Percentiles rank a stretch among this genome's conserved stretches.
Conservation (phyloP, 2,888 invertebrate species). For the Amiota mariae region DNA sequence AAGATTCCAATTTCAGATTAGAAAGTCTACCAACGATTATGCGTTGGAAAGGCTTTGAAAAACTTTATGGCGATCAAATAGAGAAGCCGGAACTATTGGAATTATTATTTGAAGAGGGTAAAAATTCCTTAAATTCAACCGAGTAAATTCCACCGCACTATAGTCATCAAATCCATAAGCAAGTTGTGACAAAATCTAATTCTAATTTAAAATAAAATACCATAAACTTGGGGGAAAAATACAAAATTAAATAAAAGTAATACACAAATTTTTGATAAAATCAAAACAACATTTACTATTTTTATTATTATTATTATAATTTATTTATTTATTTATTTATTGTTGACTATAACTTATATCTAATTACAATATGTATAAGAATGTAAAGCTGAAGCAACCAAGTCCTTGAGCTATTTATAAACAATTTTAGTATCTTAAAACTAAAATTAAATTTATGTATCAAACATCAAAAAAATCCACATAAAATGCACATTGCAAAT, state of each 20-base stretch:
- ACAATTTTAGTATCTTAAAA: too few species aligned
- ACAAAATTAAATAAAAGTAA: background rate
- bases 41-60: slow-evolving; percentile 77
- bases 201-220: background rate
- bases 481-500: too few species aligned
- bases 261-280: too few species aligned
- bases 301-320: too few species aligned
- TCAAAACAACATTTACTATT: too few species aligned
- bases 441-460: too few species aligned
- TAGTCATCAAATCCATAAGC: background rate
- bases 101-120: slow-evolving; percentile 83
- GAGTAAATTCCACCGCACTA: background rate
- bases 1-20: slow-evolving; percentile 79
- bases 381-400: too few species aligned
- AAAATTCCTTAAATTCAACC: slow-evolving; percentile 15
- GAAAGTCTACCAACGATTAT: slow-evolving; percentile 81
- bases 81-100: slow-evolving; percentile 80
- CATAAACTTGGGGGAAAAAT: background rate
- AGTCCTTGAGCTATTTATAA: too few species aligned
- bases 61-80: slow-evolving; percentile 85
- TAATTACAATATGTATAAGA: too few species aligned
- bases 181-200: background rate
- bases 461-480: too few species aligned
- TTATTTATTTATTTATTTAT: too few species aligned
- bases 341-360: too few species aligned